Base-by-base conservation (phyloP, 1,140 invertebrate genomes). In the Panonychus citri region DNA sequence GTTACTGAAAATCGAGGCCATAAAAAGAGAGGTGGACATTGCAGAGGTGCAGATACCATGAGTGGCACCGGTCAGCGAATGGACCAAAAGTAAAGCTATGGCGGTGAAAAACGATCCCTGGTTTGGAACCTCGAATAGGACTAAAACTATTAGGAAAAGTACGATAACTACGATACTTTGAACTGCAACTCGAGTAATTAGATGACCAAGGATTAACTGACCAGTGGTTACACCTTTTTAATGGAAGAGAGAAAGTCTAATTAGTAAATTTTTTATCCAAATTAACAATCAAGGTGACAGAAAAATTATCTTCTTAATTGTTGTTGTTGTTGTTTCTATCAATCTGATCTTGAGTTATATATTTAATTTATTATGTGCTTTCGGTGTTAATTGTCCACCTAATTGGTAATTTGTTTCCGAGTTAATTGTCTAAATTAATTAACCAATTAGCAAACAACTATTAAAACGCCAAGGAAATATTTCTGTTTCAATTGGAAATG, bases 201-300 rank as follows among this genome's bases (percentile, higher is more conserved):
- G 25, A 34, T 46, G 39, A 21, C 21, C 26, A 28, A 55, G 21
- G 3, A 55, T 46, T 10, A 55, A 19, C 25, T 55, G 54, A 17
- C 17, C 25, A 7, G 39, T 43, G 13, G 54, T 19, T 26, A 55
- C 26, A 48, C 54, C 54, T 85, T 34, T 34, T 34, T 25, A 88
- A 87, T 71, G 93, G 76, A 75, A 93, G 91, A 74, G 90, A 94
- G 1, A 90, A 83, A 64, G 93, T n/a, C n/a, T n/a, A n/a, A n/a
- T n/a, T n/a, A n/a, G n/a, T n/a, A n/a, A n/a, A n/a, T n/a, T n/a
- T n/a, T n/a, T n/a, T n/a, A n/a, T n/a, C n/a, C n/a, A 91, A 19
- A 85, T 90, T 59, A 93, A 71, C 65, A 93, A 88, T 55, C 5
- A 43, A 43, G n/a, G n/a, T n/a, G n/a, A n/a, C n/a, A n/a, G n/a